Evolutionary conservation across 2,113 vertebrate genomes (phyloP), one percentile per base, ranked within the genome.

Genomic region (Melierax canorus): DNA sequence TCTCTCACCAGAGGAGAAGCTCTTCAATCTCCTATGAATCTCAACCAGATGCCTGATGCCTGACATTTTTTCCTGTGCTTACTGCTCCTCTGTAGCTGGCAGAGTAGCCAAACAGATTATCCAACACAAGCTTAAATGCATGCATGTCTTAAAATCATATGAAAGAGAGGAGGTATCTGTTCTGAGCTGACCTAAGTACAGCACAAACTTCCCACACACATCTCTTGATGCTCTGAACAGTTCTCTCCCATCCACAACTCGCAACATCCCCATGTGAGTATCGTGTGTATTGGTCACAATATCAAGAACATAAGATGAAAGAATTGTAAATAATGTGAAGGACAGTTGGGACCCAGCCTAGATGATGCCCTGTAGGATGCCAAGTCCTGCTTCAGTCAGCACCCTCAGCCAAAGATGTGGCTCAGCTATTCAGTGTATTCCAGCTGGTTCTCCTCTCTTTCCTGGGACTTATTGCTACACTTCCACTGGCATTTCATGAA

Each of bases 221-320:
- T 4, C 34, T 59, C 24, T 38, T 39, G 17, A 4, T 32, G 38
- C 43, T 68, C 51, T n/a, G 46, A 55, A 59, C 0, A 2, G 12
- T 81, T 62, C 17, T 74, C 13, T 32, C 50, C 22, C 26, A 12
- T n/a, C 56, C 41, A 26, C 59, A 67, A 20, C 30, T 18, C 13
- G 23, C n/a, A 46, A 15, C 64, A 36, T 11, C 34, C 48, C 29
- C 26, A 26, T 14, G 2, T 5, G 14, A 63, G 24, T 34, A 32
- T 6, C 0, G 1, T 8, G 29, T 39, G 32, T 9, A 1, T 18
- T 10, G 24, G 9, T 62, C 12, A 30, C 53, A 55, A 55, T 51
- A 18, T 36, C 26, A 69, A 58, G 75, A 69, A 23, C 9, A 32
- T 36, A 67, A 55, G 48, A 53, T 13, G 38, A 60, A 48, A 12